Evolutionary conservation across 2,113 vertebrate species (phyloP).

Genomic region (Chloroceryle aenea): DNA sequence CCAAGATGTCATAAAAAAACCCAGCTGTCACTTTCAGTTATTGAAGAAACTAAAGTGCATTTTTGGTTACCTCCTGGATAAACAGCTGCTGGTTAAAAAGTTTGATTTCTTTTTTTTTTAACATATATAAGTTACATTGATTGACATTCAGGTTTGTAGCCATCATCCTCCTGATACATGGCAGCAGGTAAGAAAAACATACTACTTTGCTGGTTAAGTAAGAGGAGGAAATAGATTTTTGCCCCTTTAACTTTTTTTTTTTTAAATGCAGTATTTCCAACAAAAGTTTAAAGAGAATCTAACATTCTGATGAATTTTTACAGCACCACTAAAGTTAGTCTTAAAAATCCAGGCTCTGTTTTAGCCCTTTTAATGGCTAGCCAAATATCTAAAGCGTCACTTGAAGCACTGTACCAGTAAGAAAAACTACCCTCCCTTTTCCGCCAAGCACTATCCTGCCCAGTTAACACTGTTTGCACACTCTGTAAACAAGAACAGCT

Average conservation of each 20-base stretch:
- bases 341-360: constrained; percentile 65
- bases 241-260: not conserved
- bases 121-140: constrained; percentile 27
- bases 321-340: constrained; percentile 70
- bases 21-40: constrained; percentile 70
- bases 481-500: constrained; percentile 76
- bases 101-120: not conserved
- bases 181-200: constrained; percentile 47
- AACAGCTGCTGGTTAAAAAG: constrained; percentile 70
- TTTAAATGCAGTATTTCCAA: not conserved
- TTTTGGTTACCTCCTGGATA: constrained; percentile 71
- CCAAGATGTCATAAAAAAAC: constrained; percentile 44
- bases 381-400: constrained; percentile 44
- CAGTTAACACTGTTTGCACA: constrained; percentile 71
- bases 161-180: constrained; percentile 28
- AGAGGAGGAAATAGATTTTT: constrained; percentile 26
- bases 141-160: constrained; percentile 64
- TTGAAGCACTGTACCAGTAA: constrained; percentile 67
- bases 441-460: constrained; percentile 42
- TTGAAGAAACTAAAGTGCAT: constrained; percentile 75
- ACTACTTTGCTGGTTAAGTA: constrained; percentile 41
- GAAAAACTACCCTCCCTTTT: constrained; percentile 56
- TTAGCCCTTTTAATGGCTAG: constrained; percentile 66
- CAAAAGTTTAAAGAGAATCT: constrained; percentile 18
- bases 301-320: constrained; percentile 64